These are phyloP conservation scores for Agonopterix alstromeriana DNA, from an alignment of 2,888 invertebrate species.

Conservation along the genomic window DNA sequence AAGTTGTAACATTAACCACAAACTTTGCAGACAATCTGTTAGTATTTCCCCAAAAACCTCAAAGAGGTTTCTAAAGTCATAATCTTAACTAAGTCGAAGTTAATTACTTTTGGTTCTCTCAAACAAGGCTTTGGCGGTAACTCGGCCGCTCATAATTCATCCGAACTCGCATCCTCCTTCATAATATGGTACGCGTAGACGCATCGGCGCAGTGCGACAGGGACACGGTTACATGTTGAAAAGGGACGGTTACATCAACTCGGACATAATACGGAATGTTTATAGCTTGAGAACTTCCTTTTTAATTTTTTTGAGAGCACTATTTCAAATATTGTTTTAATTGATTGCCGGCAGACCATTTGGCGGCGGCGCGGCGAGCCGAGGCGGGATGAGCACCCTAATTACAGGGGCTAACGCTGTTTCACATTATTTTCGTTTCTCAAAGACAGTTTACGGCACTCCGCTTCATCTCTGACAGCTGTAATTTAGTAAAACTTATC, in stretches of 20 bases:
- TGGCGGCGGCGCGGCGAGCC: conserved; percentile 32
- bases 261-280: conserved; percentile 60
- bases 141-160: conserved; percentile 60
- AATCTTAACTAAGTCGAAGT: conserved; percentile 66
- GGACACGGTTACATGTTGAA: conserved; percentile 28
- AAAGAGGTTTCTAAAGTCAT: conserved; percentile 40
- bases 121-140: conserved; percentile 74
- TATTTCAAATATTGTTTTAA: conserved; percentile 76
- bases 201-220: conserved; percentile 57
- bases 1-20: no score
- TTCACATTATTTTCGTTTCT: conserved; percentile 43
- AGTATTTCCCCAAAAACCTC: conserved; percentile 12
- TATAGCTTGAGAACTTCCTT: conserved; percentile 62
- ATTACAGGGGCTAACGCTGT: conserved; percentile 54
- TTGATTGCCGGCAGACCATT: conserved; percentile 71
- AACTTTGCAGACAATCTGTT: no score
- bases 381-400: conserved; percentile 37
- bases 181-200: conserved; percentile 58
- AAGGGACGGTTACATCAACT: conserved; percentile 20
- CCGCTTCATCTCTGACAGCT: conserved; percentile 40
- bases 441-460: conserved; percentile 35
- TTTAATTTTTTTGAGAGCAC: conserved; percentile 62
- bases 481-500: conserved; percentile 48
- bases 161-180: conserved; percentile 47
- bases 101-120: conserved; percentile 67